Base-by-base conservation (phyloP, 2,797 vertebrate genomes). In the Sebastolobus alascanus region DNA sequence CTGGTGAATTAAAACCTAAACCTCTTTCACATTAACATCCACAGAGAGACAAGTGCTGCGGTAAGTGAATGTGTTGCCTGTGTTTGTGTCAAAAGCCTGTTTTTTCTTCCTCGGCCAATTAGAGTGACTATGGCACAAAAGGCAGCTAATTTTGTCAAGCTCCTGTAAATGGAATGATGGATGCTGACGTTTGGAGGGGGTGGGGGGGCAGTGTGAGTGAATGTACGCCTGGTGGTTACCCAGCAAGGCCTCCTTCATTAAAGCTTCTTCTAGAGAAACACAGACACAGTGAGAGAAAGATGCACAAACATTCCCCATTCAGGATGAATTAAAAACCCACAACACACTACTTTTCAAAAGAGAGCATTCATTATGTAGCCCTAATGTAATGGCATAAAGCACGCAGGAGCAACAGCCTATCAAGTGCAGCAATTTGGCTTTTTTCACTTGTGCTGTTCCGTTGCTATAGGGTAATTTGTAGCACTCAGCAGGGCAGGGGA, bases 401-500 rank as follows among this genome's bases (percentile, higher is more conserved):
- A 97, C 18, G 16, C 80, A 43, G 82, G 96, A 97, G 96, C 97
- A 97, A 97, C 97, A 97, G 97, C 97, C 97, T 97, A 98, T 98
- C 97, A 97, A 98, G 97, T 97, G 96, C 97, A 95, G 96, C 96
- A 97, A 97, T 98, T 96, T 95, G 92, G 92, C 91, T 93, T 93
- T 92, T 93, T 94, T 91, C 97, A 97, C 97, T 97, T 96, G 97
- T 96, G 97, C 97, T 97, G 97, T 97, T 98, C 97, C 97, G 96
- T 98, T 97, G 97, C 98, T 97, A 97, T 97, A 97, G 97, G 92
- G 97, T 97, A 98, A 99, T 99, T 99, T 99, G 97, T 98, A 98
- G 97, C 98, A 99, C 98, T 99, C 98, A 99, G 97, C 97, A 98
- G 97, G 98, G 97, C 97, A 97, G 97, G 97, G 96, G 96, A 97